Percentiles rank a stretch among this genome's conserved stretches.
Conservation (phyloP, 2,797 vertebrate genomes). For the Gobio occitaniae region DNA sequence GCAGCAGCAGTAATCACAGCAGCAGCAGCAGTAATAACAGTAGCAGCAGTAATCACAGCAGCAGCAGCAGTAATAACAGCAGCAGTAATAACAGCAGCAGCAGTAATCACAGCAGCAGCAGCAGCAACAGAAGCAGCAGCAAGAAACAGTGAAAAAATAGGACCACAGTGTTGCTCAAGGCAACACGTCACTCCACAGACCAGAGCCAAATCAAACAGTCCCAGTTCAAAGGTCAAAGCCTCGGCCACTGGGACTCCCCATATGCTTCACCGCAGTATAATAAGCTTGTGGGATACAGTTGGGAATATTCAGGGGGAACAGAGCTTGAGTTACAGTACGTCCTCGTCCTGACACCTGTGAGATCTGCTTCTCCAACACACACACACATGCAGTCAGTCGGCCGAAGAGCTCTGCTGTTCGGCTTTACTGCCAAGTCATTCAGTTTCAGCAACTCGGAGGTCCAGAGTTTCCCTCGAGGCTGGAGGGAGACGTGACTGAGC, state of each 20-base stretch:
- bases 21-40: too few relatives aligned
- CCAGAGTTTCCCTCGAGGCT: conserved; percentile 68
- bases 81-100: too few relatives aligned
- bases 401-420: conserved; percentile 57
- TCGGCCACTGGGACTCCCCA: conserved; percentile 13
- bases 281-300: conserved; percentile 58
- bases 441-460: conserved; percentile 78
- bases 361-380: conserved; percentile 62
- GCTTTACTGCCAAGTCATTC: conserved; percentile 77
- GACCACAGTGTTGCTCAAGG: background rate
- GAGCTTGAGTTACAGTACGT: conserved; percentile 58
- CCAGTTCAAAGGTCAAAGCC: conserved; percentile 41
- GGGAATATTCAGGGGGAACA: conserved; percentile 57
- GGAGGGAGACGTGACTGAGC: conserved; percentile 79
- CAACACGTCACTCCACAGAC: background rate
- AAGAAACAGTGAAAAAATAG: background rate
- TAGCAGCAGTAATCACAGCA: too few relatives aligned
- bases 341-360: conserved; percentile 74
- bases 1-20: too few relatives aligned
- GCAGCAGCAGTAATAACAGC: too few relatives aligned
- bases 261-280: conserved; percentile 45
- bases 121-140: too few relatives aligned
- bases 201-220: conserved; percentile 41
- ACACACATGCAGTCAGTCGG: conserved; percentile 66
- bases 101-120: too few relatives aligned